Conservation (phyloP, 2,888 invertebrate species). For the Laothoe populi region DNA sequence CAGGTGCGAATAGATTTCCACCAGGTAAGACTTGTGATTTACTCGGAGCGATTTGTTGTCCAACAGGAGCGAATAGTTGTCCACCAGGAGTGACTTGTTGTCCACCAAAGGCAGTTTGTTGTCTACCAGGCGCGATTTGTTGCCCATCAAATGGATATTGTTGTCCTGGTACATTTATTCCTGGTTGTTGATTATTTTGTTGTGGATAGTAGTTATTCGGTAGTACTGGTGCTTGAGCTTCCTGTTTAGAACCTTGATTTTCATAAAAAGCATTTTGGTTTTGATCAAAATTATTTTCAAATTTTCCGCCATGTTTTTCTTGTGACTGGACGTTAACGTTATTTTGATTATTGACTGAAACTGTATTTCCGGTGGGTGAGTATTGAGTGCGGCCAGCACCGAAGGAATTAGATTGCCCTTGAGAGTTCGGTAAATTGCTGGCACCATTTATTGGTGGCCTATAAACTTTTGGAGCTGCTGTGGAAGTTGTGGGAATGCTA, state of each 20-base stretch:
- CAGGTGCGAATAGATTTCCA: neutral
- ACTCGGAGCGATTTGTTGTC: neutral
- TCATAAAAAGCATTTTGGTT: neutral
- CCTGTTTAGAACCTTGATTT: neutral
- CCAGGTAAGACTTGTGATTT: neutral
- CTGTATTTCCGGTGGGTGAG: neutral
- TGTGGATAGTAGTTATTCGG: neutral
- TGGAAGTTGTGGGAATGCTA: constrained; percentile 82
- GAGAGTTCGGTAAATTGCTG: neutral
- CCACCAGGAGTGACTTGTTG: neutral
- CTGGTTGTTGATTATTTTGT: neutral
- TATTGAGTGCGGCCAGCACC: neutral
- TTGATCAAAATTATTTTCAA: neutral
- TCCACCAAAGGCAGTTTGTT: neutral
- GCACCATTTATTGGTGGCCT: neutral
- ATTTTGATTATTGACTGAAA: neutral
- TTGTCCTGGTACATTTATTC: neutral
- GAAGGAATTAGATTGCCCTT: neutral
- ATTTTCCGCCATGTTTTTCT: neutral
- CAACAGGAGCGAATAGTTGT: neutral
- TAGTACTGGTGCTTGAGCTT: neutral
- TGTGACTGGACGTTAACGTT: neutral
- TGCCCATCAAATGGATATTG: neutral
- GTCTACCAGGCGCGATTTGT: neutral
- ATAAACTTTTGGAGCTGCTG: constrained; percentile 50